These are phyloP conservation scores for Platalea minor DNA, from an alignment of 2,797 vertebrate species.

Conservation along the genomic window DNA sequence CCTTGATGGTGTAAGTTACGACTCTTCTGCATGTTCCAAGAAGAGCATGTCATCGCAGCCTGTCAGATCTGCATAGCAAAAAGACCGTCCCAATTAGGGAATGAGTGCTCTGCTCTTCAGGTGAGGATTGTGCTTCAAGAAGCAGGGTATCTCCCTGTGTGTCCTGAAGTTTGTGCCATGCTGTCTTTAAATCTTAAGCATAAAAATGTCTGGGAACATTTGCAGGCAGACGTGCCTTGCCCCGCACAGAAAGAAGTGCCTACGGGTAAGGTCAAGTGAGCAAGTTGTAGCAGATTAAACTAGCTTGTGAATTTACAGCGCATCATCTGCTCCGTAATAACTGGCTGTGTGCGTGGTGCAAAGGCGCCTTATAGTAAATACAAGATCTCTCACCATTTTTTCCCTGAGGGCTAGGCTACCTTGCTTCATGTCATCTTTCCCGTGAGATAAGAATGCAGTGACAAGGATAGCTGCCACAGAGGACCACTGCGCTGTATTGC, in stretches of 20 bases:
- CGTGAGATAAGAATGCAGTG: fast-evolving
- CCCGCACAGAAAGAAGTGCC: background rate
- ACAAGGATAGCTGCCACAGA: background rate
- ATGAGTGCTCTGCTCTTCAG: background rate
- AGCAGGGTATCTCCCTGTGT: background rate
- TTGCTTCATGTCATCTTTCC: background rate
- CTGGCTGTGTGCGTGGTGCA: background rate
- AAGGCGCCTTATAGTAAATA: background rate
- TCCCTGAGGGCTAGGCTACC: background rate
- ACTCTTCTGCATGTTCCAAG: background rate
- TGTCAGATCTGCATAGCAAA: background rate
- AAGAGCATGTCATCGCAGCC: background rate
- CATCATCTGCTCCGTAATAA: background rate
- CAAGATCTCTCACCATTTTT: background rate
- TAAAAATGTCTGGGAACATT: background rate
- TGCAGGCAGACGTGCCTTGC: background rate
- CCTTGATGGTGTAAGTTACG: background rate
- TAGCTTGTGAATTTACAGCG: background rate
- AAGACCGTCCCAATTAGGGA: background rate
- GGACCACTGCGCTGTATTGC: background rate
- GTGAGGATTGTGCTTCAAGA: background rate
- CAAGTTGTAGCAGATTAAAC: slow-evolving; percentile 14
- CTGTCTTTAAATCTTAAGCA: background rate
- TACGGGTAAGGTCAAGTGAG: slow-evolving; percentile 11
- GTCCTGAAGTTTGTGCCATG: background rate